A percentile compares a stretch with the other conserved stretches of the same genome.
Conservation (phyloP, 2,113 vertebrate genomes). For the Scolopax mira region DNA sequence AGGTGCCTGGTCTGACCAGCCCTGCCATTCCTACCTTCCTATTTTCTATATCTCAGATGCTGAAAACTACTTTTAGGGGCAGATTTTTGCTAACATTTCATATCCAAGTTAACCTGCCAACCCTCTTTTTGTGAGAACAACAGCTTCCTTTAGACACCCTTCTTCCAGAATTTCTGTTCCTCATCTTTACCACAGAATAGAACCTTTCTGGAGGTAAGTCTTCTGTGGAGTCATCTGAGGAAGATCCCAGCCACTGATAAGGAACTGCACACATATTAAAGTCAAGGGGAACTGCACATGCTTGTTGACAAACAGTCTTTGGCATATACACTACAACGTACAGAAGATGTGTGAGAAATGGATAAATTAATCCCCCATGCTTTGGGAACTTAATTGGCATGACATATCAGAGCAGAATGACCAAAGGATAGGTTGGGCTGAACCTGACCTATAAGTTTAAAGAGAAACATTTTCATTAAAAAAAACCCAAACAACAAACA, state of each 20-base stretch:
- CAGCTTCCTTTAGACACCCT: background rate
- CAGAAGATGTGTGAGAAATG: background rate
- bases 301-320: background rate
- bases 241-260: background rate
- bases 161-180: background rate
- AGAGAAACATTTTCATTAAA: background rate
- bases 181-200: background rate
- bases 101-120: background rate
- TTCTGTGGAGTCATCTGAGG: background rate
- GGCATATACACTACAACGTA: background rate
- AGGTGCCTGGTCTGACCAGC: background rate
- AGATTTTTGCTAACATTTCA: background rate
- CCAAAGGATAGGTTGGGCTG: background rate
- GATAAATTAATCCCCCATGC: background rate
- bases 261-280: background rate
- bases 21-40: background rate
- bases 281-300: background rate
- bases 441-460: accelerated
- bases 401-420: background rate
- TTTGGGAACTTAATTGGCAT: background rate
- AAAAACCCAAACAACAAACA: background rate
- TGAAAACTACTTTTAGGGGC: background rate
- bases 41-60: background rate
- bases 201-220: background rate
- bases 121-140: background rate